Evolutionary conservation across 2,113 vertebrate genomes (phyloP), one percentile per base, ranked within the genome.

Genomic region (Oophaga pumilio): DNA sequence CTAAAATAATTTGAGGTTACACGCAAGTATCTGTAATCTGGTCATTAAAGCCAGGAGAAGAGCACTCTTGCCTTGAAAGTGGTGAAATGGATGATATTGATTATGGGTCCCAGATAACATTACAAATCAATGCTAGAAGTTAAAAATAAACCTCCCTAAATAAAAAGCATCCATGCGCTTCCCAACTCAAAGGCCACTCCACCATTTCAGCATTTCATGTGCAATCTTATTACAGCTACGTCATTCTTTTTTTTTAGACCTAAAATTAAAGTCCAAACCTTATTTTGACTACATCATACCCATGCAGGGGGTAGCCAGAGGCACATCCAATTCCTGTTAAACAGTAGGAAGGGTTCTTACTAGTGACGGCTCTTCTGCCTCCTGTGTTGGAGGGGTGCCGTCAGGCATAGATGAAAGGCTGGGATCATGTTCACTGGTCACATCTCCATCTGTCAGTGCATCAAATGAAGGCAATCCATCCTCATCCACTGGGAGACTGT

Each of bases 381-480:
- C 97, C 91, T 97, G 97, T 91, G 95, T 95, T 24, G 95, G 96
- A 90, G 98, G 97, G 88, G 96, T 94, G 96, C 96, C 96, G 91
- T 96, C 95, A 49, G 97, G 97, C 94, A 97, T 94, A 90, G 97
- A 97, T 89, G 97, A 96, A 94, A 97, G 96, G 93, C 97, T 98
- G 93, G 95, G 89, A 92, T 97, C 97, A 94, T 98, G 97, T 95
- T 96, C 97, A 87, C 96, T 97, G 96, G 97, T 98, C 97, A 98
- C 97, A 95, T 98, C 97, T 94, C 97, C 98, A 94, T 99, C 98
- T 95, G 97, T 97, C 97, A 99, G 95, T 82, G 97, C 97, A 93
- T 98, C 98, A 93, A 99, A 99, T 84, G 98, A 99, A 95, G 98
- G 98, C 94, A 99, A 96, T 94, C 98, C 98, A 96, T 99, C 97